Evolutionary conservation across 2,888 invertebrate species (phyloP).

Genomic region (Orgyia antiqua): DNA sequence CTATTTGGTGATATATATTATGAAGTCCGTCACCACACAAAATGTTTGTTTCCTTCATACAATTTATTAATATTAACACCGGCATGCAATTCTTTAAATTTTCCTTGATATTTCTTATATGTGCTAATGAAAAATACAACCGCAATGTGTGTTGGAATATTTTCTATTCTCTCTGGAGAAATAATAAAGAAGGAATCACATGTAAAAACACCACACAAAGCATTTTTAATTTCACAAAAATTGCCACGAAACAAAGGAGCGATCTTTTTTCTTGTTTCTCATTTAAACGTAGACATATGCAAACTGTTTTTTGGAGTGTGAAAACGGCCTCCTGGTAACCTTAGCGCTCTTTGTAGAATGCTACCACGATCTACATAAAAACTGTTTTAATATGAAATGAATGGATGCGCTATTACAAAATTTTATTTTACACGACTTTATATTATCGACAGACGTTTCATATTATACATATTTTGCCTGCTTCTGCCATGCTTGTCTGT

Average conservation of each 20-base stretch:
- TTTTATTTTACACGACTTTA: too few relatives aligned
- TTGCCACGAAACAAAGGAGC: slow-evolving; percentile 12
- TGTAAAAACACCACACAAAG: slow-evolving; percentile 2
- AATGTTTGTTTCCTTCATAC: too few relatives aligned
- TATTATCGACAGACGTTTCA: too few relatives aligned
- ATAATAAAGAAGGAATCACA: neutral
- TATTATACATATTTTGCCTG: too few relatives aligned
- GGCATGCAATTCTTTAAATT: too few relatives aligned
- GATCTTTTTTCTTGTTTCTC: slow-evolving; percentile 34
- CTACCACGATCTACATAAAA: slow-evolving; percentile 8
- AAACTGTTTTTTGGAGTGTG: slow-evolving; percentile 47
- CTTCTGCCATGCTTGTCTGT: too few relatives aligned
- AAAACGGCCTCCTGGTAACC: slow-evolving; percentile 33
- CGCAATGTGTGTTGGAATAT: neutral
- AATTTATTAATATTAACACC: too few relatives aligned
- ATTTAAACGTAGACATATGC: slow-evolving; percentile 32
- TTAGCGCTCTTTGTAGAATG: slow-evolving; percentile 18
- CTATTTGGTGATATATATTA: too few relatives aligned
- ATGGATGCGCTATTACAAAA: too few relatives aligned
- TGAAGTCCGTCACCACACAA: too few relatives aligned
- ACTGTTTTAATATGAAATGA: too few relatives aligned
- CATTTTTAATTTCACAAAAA: slow-evolving; percentile 21
- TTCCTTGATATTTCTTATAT: too few relatives aligned
- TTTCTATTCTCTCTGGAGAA: neutral
- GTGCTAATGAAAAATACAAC: neutral